A percentile compares a stretch with the other conserved stretches of the same genome.
These are phyloP conservation scores for Salminus brasiliensis DNA, from an alignment of 2,113 vertebrate genomes.

Conservation along the genomic window DNA sequence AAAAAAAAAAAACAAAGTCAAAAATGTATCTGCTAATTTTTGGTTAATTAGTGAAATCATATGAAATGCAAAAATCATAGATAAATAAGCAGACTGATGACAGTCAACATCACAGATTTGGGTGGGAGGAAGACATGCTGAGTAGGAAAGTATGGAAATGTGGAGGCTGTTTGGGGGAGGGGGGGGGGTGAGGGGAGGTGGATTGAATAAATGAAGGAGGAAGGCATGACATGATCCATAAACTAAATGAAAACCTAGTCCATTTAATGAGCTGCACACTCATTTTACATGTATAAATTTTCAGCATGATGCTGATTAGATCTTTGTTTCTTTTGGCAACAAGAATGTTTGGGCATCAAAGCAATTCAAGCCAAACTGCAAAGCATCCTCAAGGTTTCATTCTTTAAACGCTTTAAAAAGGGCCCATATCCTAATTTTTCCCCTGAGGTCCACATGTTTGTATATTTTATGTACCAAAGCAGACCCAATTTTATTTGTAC, in stretches of 20 bases:
- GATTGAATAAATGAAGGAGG: constrained; percentile 33
- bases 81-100: constrained; percentile 28
- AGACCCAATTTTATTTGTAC: no score
- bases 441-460: no score
- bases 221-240: constrained; percentile 58
- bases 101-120: constrained; percentile 53
- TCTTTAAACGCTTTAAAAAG: no score
- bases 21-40: no score
- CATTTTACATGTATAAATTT: constrained; percentile 63
- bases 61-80: no score
- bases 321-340: neutral
- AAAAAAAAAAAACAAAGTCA: no score
- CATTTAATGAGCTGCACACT: constrained; percentile 72
- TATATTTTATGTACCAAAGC: no score
- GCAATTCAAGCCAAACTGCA: neutral
- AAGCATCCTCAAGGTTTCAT: neutral
- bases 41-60: no score
- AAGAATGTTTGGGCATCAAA: neutral
- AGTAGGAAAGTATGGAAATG: constrained; percentile 44
- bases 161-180: constrained; percentile 49
- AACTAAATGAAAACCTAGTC: constrained; percentile 62
- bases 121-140: constrained; percentile 61
- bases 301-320: neutral
- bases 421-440: neutral
- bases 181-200: neutral